Percentiles rank a stretch among this genome's conserved stretches.
Evolutionary conservation across 2,888 invertebrate species (phyloP).

Genomic region (Desoria tigrina): DNA sequence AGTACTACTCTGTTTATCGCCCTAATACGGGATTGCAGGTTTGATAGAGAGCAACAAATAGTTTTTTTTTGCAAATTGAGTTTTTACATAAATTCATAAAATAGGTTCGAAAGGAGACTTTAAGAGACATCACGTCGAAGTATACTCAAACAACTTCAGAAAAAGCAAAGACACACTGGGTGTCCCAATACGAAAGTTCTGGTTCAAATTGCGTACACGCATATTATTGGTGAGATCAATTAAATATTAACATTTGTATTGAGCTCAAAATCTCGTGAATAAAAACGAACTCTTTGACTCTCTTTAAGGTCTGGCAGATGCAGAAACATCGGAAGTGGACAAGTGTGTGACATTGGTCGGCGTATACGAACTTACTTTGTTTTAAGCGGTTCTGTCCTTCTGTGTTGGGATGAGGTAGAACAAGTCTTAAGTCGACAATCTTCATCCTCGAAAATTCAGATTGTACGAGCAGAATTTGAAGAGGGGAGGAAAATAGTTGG

Average conservation of each 20-base stretch:
- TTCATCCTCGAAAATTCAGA: conserved; percentile 86
- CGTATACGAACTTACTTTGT: conserved; percentile 90
- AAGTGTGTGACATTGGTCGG: conserved; percentile 90
- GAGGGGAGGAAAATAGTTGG: conserved; percentile 60
- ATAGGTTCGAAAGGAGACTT: conserved; percentile 76
- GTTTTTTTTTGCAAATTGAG: conserved; percentile 7
- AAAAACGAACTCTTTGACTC: no score
- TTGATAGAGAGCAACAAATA: conserved; percentile 4
- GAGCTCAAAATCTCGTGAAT: no score
- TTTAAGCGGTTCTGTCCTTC: conserved; percentile 92
- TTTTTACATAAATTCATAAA: no score
- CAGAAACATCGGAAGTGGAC: conserved; percentile 70
- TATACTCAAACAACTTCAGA: conserved; percentile 76
- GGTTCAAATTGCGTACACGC: conserved; percentile 86
- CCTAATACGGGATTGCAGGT: conserved; percentile 85
- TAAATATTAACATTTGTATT: no score
- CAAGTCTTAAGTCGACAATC: conserved; percentile 23
- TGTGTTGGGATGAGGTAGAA: conserved; percentile 72
- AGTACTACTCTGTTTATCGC: conserved; percentile 62
- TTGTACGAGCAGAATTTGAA: conserved; percentile 71
- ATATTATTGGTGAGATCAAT: conserved; percentile 86
- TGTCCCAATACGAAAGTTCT: conserved; percentile 82
- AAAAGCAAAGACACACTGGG: conserved; percentile 87
- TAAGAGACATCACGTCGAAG: conserved; percentile 87
- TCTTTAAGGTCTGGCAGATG: conserved; percentile 72